These are phyloP conservation scores for Lacerta agilis DNA, from an alignment of 2,797 vertebrate species.

Conservation along the genomic window DNA sequence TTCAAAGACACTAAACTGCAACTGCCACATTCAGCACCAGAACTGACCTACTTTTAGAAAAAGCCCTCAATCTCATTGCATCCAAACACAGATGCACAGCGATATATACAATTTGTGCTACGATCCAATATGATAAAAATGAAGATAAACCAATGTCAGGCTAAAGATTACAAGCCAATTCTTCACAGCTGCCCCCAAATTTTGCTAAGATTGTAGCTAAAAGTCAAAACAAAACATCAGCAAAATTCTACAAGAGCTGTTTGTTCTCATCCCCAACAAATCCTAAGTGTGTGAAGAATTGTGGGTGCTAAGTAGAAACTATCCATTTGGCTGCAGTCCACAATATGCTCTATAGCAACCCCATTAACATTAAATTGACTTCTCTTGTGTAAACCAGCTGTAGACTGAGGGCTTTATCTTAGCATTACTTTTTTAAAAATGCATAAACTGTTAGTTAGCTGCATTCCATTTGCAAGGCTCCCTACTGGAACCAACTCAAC, in stretches of 20 bases:
- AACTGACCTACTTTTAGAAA: constrained; percentile 24
- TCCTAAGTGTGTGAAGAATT: constrained; percentile 1
- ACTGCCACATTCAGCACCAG: constrained; percentile 23
- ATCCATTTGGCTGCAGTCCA: background rate
- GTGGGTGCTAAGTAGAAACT: background rate
- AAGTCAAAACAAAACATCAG: background rate
- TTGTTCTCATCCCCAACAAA: background rate
- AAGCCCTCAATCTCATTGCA: constrained; percentile 8
- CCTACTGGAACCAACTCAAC: background rate
- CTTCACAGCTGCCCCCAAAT: background rate
- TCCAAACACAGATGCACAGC: background rate
- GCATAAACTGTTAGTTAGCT: background rate
- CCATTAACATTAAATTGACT: background rate
- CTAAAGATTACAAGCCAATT: background rate
- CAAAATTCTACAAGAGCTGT: constrained; percentile 7
- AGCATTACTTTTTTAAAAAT: background rate
- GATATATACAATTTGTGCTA: background rate
- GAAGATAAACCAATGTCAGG: background rate
- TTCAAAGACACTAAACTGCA: constrained; percentile 39
- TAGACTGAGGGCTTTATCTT: background rate
- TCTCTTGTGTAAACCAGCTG: background rate
- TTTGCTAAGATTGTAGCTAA: constrained; percentile 2
- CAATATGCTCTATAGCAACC: background rate
- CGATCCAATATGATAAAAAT: background rate
- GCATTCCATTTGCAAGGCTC: background rate